phyloP scores from a whole-genome alignment of 2,113 vertebrate genomes.

The Platycercus adscitus region DNA sequence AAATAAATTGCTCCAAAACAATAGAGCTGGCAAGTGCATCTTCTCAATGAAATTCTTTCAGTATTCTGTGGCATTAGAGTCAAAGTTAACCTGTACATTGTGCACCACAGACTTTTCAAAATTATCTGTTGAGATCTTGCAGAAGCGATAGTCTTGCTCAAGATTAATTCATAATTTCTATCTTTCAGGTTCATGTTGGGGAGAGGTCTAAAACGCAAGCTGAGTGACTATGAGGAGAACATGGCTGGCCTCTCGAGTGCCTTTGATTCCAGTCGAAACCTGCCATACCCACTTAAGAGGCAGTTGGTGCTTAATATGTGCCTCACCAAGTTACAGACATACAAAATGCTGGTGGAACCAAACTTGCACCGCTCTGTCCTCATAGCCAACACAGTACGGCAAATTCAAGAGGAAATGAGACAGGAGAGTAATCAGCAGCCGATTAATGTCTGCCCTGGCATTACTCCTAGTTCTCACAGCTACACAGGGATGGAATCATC shows the following conservation, averaged over 20 bases:
- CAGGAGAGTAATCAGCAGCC: conserved; percentile 66
- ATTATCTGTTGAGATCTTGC: neutral
- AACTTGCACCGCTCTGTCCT: conserved; percentile 87
- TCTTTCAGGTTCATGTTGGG: conserved; percentile 86
- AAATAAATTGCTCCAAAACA: neutral
- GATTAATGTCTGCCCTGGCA: conserved; percentile 44
- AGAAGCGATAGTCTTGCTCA: neutral
- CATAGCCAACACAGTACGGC: conserved; percentile 85
- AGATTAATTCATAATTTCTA: neutral
- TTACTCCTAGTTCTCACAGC: conserved; percentile 28
- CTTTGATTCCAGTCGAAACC: conserved; percentile 71
- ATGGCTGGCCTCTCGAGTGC: conserved; percentile 73
- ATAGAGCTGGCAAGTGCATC: neutral
- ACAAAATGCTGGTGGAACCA: conserved; percentile 83
- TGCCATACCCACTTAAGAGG: conserved; percentile 81
- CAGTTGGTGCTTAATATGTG: conserved; percentile 87
- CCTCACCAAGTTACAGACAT: conserved; percentile 84
- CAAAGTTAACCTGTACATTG: neutral
- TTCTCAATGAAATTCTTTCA: neutral
- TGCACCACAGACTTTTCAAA: neutral
- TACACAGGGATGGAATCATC: conserved; percentile 63
- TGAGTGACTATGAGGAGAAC: conserved; percentile 83
- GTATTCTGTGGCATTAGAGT: neutral
- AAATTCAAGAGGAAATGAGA: conserved; percentile 85
- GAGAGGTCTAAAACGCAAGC: conserved; percentile 87